Percentiles rank a stretch among this genome's conserved stretches.
phyloP scores from a whole-genome alignment of 2,797 vertebrate genomes.

The Pristis pectinata region DNA sequence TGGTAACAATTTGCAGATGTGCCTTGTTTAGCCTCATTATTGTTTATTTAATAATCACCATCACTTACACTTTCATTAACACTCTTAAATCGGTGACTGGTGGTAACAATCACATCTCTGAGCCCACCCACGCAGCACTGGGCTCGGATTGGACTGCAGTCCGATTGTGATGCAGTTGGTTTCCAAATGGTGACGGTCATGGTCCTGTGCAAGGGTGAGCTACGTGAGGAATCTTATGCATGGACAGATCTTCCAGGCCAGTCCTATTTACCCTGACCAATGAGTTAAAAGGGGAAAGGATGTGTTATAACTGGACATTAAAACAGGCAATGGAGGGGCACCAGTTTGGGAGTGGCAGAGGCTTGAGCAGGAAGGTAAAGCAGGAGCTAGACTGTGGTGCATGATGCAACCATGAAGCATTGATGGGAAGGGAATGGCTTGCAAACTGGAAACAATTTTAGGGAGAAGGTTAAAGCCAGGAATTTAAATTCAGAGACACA shows the following conservation, averaged over 20 bases:
- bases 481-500: no score
- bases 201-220: background rate
- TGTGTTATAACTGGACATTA: background rate
- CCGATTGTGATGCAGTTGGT: background rate
- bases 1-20: no score
- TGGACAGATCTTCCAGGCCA: background rate
- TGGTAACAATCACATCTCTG: background rate
- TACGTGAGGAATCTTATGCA: background rate
- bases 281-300: background rate
- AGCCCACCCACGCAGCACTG: background rate
- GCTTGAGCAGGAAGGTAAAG: no score
- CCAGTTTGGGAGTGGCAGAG: no score
- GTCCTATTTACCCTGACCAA: background rate
- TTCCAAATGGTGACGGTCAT: background rate
- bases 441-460: no score
- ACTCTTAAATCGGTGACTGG: background rate
- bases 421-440: no score
- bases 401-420: no score
- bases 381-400: no score
- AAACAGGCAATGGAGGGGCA: background rate
- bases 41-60: background rate
- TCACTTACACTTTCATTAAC: background rate
- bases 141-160: background rate
- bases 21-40: no score
- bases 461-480: no score